Base-by-base conservation (phyloP, 1,140 invertebrate species). In the Theocolax elegans region DNA sequence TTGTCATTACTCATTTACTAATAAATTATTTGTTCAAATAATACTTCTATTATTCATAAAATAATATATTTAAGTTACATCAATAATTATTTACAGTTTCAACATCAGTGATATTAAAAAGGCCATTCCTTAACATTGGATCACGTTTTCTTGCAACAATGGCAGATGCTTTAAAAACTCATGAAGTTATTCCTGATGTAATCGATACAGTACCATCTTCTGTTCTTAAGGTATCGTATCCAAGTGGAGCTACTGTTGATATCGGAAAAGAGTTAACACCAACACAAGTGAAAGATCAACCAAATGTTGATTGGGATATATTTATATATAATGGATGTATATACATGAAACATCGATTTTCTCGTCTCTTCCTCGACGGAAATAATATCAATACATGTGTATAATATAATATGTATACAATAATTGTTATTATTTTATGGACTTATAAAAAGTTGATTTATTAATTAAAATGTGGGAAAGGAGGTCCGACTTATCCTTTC, bases 191-290 rank as follows among this genome's bases (percentile, higher is more conserved):
- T 67, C 91, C 92, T 1, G 92, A 94, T 76, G 91, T 94, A 15
- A 87, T 94, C 65, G 87, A 90, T 46, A 83, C 80, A 3, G 84
- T 87, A 13, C 92, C 92, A 9, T 56, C 78, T 1, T 77, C 79
- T 25, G 77, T 86, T 15, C 78, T 90, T 1, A 82, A 89, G 79
- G 88, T 93, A 10, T 84, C 84, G 7, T 93, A 92, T 79, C 84
- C 86, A 0, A 87, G 87, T 72, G 86, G 87, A 13, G 77, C 89
- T 0, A 80, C 80, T 17, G 89, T 91, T 1, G 83, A 91, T n/a
- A 76, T 90, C 31, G 94, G 94, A 4, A 94, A 94, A 74, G 91
- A 91, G 77, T 79, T 93, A 10, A 93, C 94, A 42, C 92, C 92
- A 1, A 92, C 90, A 0, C 88, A 91, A 76, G 92, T 93, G 0